Evolutionary conservation across 2,113 vertebrate genomes (phyloP).

Genomic region (Clupea harengus): DNA sequence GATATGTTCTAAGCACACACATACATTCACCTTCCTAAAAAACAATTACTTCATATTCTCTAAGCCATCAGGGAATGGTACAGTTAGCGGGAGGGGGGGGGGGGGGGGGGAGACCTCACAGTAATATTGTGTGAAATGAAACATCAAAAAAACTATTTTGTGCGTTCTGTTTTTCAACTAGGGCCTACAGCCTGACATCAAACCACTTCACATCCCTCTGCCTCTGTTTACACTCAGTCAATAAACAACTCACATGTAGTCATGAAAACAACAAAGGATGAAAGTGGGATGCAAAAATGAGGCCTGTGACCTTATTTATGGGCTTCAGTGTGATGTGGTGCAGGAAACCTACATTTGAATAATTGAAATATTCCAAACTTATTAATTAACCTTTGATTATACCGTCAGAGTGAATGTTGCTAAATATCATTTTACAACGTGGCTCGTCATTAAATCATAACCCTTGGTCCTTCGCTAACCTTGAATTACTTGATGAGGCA

Average conservation of each 20-base stretch:
- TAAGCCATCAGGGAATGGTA: constrained; percentile 2
- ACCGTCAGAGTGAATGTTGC: constrained; percentile 10
- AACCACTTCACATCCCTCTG: constrained; percentile 10
- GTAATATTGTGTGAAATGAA: constrained; percentile 5
- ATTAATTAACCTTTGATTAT: constrained; percentile 33
- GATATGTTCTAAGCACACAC: not conserved
- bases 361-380: constrained; percentile 28
- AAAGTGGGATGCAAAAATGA: not conserved
- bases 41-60: not conserved
- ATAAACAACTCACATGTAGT: constrained; percentile 5
- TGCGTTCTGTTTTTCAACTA: not conserved
- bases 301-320: constrained; percentile 11
- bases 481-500: constrained; percentile 31
- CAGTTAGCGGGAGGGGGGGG: not conserved
- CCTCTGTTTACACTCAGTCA: not conserved
- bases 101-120: not conserved
- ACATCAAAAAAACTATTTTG: constrained; percentile 13
- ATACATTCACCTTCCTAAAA: not conserved
- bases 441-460: constrained; percentile 32
- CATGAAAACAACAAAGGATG: constrained; percentile 14
- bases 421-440: constrained; percentile 32
- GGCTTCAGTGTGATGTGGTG: not conserved
- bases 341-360: not conserved
- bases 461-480: constrained; percentile 35
- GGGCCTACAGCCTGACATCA: not conserved